Conservation (phyloP, 2,888 invertebrate species). For the Dendrolimus pini region DNA sequence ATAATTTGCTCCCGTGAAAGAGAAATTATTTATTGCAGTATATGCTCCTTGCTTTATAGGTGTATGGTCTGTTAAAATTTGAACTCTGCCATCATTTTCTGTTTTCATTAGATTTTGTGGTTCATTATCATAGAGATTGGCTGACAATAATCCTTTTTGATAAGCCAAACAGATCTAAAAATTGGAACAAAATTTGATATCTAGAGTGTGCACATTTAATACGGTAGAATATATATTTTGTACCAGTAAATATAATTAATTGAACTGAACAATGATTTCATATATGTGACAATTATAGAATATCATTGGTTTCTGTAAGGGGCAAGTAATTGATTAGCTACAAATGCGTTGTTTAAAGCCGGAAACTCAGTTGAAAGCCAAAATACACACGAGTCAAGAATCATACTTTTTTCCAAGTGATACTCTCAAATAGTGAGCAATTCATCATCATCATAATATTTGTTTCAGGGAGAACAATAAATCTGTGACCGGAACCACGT, state of each 20-base stretch:
- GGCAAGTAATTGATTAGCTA: no score
- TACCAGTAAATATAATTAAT: background rate
- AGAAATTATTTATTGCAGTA: slow-evolving; percentile 39
- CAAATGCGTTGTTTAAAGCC: no score
- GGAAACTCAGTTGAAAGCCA: background rate
- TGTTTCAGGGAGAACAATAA: no score
- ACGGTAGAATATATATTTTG: background rate
- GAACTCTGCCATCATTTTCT: background rate
- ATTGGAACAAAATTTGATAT: background rate
- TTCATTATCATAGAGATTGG: slow-evolving; percentile 1
- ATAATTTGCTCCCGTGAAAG: slow-evolving; percentile 33
- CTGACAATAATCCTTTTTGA: slow-evolving; percentile 1
- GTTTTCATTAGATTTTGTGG: background rate
- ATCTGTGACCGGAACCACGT: no score
- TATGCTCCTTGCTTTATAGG: slow-evolving; percentile 3
- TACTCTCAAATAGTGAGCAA: no score
- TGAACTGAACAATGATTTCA: no score
- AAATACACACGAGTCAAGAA: background rate
- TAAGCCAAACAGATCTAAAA: slow-evolving; percentile 4
- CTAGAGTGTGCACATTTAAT: background rate
- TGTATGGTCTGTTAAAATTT: slow-evolving; percentile 1
- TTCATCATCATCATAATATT: no score
- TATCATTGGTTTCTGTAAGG: no score
- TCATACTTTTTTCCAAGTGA: no score
- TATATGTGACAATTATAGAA: no score